phyloP scores from a whole-genome alignment of 37 sponge, comb jelly and placozoan species.

The Oscarella lobularis region DNA sequence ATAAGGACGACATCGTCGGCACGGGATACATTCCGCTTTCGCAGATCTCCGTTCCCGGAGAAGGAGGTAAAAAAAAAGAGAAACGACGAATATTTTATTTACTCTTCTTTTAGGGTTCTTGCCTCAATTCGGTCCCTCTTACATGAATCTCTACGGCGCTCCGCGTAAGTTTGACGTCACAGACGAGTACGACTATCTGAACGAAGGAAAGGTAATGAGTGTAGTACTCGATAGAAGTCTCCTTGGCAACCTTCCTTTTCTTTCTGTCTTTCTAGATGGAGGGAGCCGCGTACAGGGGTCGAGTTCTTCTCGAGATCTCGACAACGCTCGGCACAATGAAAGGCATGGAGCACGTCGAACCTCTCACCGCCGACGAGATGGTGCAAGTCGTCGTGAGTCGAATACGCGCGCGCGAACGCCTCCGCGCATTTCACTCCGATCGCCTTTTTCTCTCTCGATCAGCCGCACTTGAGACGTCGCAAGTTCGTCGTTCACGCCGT shows the following conservation, averaged over 20 bases:
- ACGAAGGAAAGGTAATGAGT: conserved; percentile 83
- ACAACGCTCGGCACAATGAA: conserved; percentile 49
- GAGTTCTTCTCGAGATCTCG: conserved; percentile 74
- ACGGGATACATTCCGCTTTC: conserved; percentile 73
- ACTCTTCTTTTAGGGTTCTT: no score
- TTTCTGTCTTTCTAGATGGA: not conserved
- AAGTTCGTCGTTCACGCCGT: conserved; percentile 77
- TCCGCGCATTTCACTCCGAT: no score
- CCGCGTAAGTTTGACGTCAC: conserved; percentile 77
- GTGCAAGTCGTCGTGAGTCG: conserved; percentile 15
- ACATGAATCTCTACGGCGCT: conserved; percentile 88
- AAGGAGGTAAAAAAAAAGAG: no score
- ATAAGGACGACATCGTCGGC: conserved; percentile 85
- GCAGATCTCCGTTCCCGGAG: conserved; percentile 75
- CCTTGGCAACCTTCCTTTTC: no score
- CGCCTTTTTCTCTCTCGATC: no score
- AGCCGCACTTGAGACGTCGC: conserved; percentile 52
- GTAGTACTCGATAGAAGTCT: no score
- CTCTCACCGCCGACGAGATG: conserved; percentile 32
- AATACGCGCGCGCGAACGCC: not conserved
- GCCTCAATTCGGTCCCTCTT: conserved; percentile 90
- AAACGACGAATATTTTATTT: no score
- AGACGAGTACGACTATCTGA: conserved; percentile 71
- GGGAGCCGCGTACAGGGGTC: conserved; percentile 87
- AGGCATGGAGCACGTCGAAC: conserved; percentile 25